Evolutionary conservation across 1,140 invertebrate genomes (phyloP).

Genomic region (Drosophila ironensis): DNA sequence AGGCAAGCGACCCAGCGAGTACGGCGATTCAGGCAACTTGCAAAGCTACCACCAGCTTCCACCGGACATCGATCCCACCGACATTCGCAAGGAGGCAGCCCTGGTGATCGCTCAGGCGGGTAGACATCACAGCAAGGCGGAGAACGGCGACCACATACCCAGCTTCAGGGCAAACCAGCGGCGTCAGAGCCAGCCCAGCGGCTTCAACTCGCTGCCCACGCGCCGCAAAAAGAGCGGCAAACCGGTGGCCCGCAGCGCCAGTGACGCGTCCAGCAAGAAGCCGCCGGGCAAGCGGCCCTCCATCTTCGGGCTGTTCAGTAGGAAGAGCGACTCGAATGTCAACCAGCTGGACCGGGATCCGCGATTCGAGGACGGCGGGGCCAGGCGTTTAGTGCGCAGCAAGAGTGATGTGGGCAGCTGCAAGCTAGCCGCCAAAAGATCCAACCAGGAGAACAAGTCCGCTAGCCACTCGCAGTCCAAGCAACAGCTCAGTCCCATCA

Average conservation of each 20-base stretch:
- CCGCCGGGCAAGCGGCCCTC: conserved; percentile 81
- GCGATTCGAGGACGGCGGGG: conserved; percentile 67
- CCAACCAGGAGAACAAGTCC: conserved; percentile 12
- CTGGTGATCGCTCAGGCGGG: conserved; percentile 78
- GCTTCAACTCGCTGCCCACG: conserved; percentile 74
- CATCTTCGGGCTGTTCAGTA: conserved; percentile 85
- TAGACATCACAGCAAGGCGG: conserved; percentile 76
- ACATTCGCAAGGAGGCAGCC: conserved; percentile 79
- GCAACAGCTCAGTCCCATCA: conserved; percentile 88
- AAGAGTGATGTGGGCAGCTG: conserved; percentile 86
- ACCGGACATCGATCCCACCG: conserved; percentile 71
- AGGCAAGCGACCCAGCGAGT: conserved; percentile 77
- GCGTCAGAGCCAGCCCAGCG: conserved; percentile 64
- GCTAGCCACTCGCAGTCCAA: conserved; percentile 72
- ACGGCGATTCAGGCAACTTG: conserved; percentile 60
- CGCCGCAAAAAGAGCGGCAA: conserved; percentile 72
- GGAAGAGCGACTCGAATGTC: conserved; percentile 73
- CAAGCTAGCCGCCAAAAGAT: conserved; percentile 28
- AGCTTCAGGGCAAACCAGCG: conserved; percentile 68
- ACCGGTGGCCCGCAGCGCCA: conserved; percentile 81
- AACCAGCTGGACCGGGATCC: conserved; percentile 64
- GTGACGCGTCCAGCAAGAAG: conserved; percentile 83
- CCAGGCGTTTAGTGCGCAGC: conserved; percentile 83
- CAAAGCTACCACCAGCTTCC: conserved; percentile 75
- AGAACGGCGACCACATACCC: conserved; percentile 76